Conservation (phyloP, 2,113 vertebrate species). For the Ceyx melanurus region DNA sequence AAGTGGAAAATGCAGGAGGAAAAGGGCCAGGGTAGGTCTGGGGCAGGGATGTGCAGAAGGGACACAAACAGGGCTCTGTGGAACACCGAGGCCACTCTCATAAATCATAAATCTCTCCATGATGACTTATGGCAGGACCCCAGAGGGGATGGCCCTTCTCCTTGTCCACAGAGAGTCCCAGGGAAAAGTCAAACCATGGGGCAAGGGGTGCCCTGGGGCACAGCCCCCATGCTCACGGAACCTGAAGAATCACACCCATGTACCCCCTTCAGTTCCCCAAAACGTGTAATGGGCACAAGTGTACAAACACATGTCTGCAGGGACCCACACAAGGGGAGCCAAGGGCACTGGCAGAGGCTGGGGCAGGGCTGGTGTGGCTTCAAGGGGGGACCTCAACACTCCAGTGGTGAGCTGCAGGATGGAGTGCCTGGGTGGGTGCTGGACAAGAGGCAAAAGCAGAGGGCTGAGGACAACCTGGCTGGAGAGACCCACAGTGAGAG, state of each 20-base stretch:
- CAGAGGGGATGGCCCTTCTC: background rate
- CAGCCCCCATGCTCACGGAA: fast-evolving
- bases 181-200: background rate
- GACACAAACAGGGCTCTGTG: background rate
- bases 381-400: too few relatives aligned
- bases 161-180: background rate
- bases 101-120: background rate
- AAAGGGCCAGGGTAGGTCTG: background rate
- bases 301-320: fast-evolving
- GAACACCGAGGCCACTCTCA: fast-evolving
- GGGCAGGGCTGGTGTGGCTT: background rate
- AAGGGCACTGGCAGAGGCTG: background rate
- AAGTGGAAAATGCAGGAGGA: background rate
- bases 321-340: background rate
- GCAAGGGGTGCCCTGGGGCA: fast-evolving
- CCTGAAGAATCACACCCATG: background rate
- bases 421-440: background rate
- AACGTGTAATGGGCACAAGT: fast-evolving
- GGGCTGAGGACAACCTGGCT: background rate
- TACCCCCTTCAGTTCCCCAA: background rate
- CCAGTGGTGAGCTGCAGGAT: background rate
- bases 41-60: background rate
- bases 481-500: background rate
- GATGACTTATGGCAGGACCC: background rate
- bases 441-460: conserved; percentile 56